Evolutionary conservation across 2,113 vertebrate genomes (phyloP).

Genomic region (Gymnocephalus cernua): DNA sequence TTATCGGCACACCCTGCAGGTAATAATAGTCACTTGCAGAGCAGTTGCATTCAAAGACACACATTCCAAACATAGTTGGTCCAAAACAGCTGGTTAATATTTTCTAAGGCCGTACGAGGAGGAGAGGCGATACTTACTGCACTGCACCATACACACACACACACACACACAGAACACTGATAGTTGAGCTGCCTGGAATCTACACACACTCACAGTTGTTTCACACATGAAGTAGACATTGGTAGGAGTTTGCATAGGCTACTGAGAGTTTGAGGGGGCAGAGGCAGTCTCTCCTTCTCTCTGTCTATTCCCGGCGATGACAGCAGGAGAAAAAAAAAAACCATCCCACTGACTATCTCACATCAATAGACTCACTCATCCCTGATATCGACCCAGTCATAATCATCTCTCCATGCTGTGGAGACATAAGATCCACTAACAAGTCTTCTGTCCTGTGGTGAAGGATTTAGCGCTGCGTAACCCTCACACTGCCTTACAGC

Average conservation of each 20-base stretch:
- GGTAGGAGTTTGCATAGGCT: slow-evolving; percentile 14
- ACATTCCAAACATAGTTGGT: slow-evolving; percentile 77
- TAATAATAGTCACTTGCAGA: slow-evolving; percentile 61
- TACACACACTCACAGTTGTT: slow-evolving; percentile 44
- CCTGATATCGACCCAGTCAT: slow-evolving; percentile 60
- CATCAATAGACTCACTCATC: slow-evolving; percentile 64
- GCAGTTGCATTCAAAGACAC: slow-evolving; percentile 69
- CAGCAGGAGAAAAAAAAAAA: slow-evolving; percentile 12
- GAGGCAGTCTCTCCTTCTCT: not conserved
- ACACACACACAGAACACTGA: slow-evolving; percentile 27
- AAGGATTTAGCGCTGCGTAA: slow-evolving; percentile 23
- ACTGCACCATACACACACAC: slow-evolving; percentile 10
- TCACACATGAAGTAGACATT: slow-evolving; percentile 3
- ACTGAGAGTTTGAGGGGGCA: not conserved
- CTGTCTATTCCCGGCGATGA: slow-evolving; percentile 27
- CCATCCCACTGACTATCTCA: slow-evolving; percentile 39
- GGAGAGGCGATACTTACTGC: slow-evolving; percentile 50
- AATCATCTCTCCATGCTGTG: slow-evolving; percentile 60
- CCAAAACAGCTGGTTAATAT: slow-evolving; percentile 77
- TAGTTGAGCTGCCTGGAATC: slow-evolving; percentile 33
- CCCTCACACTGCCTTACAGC: slow-evolving; percentile 53
- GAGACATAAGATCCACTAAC: slow-evolving; percentile 45
- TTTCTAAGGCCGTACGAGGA: slow-evolving; percentile 56
- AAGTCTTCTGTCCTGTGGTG: slow-evolving; percentile 50
- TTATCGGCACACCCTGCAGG: slow-evolving; percentile 54